Conservation (phyloP, 2,113 vertebrate species). For the Gracilinanus agilis region DNA sequence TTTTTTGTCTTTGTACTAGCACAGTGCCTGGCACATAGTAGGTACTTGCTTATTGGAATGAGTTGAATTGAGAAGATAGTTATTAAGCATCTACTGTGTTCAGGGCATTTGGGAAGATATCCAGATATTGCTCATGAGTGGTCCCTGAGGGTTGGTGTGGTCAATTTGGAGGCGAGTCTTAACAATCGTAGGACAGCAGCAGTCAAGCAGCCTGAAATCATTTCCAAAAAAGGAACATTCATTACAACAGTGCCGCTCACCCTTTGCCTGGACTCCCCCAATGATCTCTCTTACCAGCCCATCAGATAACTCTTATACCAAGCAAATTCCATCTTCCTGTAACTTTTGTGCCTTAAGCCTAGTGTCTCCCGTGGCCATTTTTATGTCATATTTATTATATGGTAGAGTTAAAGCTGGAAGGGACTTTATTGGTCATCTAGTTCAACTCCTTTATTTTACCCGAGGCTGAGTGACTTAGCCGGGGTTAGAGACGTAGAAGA, state of each 20-base stretch:
- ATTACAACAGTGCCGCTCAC: not conserved
- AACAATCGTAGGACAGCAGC: not conserved
- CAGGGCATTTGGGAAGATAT: not conserved
- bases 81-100: not conserved
- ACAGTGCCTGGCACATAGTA: not conserved
- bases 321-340: conserved; percentile 3
- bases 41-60: not conserved
- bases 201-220: not conserved
- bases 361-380: not conserved
- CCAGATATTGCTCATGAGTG: not conserved
- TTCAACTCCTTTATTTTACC: not conserved
- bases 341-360: not conserved
- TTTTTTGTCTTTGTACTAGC: not conserved
- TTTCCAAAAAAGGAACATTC: not conserved
- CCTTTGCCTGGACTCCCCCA: conserved; percentile 6
- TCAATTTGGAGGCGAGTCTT: not conserved
- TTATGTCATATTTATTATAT: not conserved
- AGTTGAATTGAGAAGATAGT: not conserved
- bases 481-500: not conserved
- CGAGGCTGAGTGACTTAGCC: not conserved
- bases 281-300: not conserved
- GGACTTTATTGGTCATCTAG: not conserved
- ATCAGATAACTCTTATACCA: conserved; percentile 31
- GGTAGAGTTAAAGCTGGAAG: not conserved
- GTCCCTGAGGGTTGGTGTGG: not conserved